A percentile compares a stretch with the other conserved stretches of the same genome.
Conservation (phyloP, 2,113 vertebrate species). For the Neodon shergylaensis region DNA sequence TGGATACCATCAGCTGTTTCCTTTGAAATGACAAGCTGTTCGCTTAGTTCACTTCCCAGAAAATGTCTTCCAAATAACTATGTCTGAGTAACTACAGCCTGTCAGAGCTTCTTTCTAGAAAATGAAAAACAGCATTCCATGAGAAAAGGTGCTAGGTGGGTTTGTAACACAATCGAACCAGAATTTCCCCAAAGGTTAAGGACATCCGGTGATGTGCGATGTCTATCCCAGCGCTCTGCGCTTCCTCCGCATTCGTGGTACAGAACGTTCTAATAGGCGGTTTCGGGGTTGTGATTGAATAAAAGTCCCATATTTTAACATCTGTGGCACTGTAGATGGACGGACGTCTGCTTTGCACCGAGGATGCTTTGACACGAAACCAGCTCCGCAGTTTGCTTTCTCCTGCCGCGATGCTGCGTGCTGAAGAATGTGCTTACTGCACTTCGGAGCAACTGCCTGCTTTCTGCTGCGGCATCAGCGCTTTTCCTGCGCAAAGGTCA, state of each 20-base stretch:
- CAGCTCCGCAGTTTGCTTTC: background rate
- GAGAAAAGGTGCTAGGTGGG: background rate
- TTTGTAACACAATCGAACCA: background rate
- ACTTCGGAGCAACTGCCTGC: background rate
- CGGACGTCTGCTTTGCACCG: background rate
- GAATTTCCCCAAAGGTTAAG: background rate
- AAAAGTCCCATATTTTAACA: background rate
- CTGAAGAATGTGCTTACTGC: background rate
- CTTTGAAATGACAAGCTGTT: slow-evolving; percentile 15
- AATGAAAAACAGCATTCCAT: background rate
- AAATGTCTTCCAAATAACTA: background rate
- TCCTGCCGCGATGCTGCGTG: background rate
- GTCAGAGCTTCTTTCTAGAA: background rate
- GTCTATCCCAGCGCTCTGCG: background rate
- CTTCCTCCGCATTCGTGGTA: background rate
- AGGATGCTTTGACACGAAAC: background rate
- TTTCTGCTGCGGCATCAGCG: background rate
- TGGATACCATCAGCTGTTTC: background rate
- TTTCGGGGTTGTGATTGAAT: background rate
- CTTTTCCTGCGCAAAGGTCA: background rate
- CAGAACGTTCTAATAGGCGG: background rate
- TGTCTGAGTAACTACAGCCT: background rate
- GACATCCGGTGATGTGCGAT: rapidly evolving
- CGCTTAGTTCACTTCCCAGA: slow-evolving; percentile 10
- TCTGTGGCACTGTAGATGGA: background rate